phyloP scores from a whole-genome alignment of 2,888 invertebrate genomes.

The Caenorhabditis panamensis region DNA sequence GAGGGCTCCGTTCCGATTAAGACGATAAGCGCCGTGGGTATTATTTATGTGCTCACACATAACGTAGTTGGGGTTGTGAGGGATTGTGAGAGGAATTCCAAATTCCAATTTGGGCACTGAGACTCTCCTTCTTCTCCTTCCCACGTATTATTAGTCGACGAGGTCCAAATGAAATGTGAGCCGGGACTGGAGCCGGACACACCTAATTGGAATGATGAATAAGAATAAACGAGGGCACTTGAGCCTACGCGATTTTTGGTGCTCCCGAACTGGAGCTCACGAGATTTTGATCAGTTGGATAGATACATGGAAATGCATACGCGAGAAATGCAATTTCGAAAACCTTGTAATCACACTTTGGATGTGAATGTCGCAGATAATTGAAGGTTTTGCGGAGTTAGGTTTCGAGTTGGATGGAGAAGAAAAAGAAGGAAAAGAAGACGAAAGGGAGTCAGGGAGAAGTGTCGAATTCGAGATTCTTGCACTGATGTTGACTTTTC shows the following conservation, averaged over 20 bases:
- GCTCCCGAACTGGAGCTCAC: neutral
- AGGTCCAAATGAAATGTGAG: constrained; percentile 30
- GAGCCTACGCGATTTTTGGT: constrained; percentile 10
- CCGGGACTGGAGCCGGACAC: neutral
- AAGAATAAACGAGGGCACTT: neutral
- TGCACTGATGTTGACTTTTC: constrained; percentile 35
- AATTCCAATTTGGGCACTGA: neutral
- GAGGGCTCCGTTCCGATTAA: neutral
- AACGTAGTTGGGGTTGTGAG: neutral
- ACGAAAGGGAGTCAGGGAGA: neutral
- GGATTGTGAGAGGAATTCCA: constrained; percentile 8
- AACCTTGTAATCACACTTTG: constrained; percentile 6
- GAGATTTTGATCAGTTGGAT: constrained; percentile 14
- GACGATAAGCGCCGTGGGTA: neutral
- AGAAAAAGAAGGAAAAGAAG: neutral
- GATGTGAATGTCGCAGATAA: neutral
- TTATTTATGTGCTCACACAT: neutral
- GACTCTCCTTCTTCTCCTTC: neutral
- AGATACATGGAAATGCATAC: neutral
- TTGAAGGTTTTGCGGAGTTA: constrained; percentile 4
- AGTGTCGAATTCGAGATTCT: constrained; percentile 33
- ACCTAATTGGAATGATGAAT: constrained; percentile 54
- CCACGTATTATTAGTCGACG: constrained; percentile 3
- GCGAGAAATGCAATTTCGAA: constrained; percentile 13
- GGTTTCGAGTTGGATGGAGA: neutral